Base-by-base conservation (phyloP, 2,113 vertebrate species). In the Tenrec ecaudatus region DNA sequence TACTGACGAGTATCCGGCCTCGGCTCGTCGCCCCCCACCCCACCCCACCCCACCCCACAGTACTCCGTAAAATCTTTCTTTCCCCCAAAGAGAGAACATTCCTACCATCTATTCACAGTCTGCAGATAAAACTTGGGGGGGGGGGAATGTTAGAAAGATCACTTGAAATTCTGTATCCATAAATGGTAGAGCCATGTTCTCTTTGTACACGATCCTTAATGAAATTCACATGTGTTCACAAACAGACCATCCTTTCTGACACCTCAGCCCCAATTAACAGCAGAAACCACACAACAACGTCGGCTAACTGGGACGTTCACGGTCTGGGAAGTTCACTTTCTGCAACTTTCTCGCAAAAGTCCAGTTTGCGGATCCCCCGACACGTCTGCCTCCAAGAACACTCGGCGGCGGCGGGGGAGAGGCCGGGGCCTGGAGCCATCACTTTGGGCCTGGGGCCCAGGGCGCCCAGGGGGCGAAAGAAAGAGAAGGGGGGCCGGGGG, bases 151-250 rank as follows among this genome's bases (percentile, higher is more conserved):
- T 66, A 25, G 68, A 71, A 94, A 89, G 95, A 95, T 82, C 95
- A 31, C 96, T 97, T 66, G 92, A 92, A 94, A 95, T 89, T 97
- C 96, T 89, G 96, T 95, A 96, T 93, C 98, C 98, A 98, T 98
- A 98, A 98, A 98, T 98, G 98, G 98, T 94, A 98, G 98, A 96
- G 94, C 92, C n/a, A 83, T 40, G 82, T 62, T 96, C 84, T 73
- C 90, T 97, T 92, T 92, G 96, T 95, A 91, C 71, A 73, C 3
- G 33, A 89, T 20, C 86, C 94, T 93, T 97, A 97, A 98, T 94
- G 95, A 95, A 97, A 97, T 97, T 95, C 98, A 91, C 95, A 89
- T 97, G 96, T 93, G 53, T 94, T 47, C 93, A 80, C 86, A 73
- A 91, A 82, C 25, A 2, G 80, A 75, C 19, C 47, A 64, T 31